phyloP scores from a whole-genome alignment of 2,113 vertebrate genomes.

The Salvator merianae region DNA sequence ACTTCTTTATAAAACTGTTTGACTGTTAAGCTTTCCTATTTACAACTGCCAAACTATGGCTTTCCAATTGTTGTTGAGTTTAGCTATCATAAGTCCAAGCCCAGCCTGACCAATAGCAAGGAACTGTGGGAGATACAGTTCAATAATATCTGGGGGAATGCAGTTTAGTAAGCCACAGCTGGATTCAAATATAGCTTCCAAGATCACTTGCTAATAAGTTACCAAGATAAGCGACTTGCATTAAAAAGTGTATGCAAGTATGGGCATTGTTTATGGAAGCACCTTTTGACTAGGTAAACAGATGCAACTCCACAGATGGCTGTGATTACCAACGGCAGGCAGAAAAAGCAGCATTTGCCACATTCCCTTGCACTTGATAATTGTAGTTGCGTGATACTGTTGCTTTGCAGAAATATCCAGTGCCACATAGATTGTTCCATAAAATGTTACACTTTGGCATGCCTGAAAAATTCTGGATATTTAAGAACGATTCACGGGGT shows the following conservation, averaged over 20 bases:
- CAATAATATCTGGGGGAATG: background rate
- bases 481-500: background rate
- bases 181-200: background rate
- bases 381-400: constrained; percentile 21
- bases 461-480: background rate
- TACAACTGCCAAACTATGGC: background rate
- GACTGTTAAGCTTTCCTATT: background rate
- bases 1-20: background rate
- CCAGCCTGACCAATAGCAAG: no score
- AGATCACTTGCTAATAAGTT: background rate
- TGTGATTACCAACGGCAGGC: no score
- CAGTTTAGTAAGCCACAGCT: background rate
- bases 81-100: no score
- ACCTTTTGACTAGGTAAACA: background rate
- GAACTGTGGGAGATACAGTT: no score
- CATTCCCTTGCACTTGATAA: constrained; percentile 52
- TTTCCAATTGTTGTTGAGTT: background rate
- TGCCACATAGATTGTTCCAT: background rate
- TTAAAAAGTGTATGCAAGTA: background rate
- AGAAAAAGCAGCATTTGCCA: constrained; percentile 23
- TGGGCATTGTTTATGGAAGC: background rate
- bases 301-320: no score
- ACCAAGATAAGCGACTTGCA: background rate
- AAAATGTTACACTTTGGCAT: background rate
- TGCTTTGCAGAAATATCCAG: background rate